Base-by-base conservation (phyloP, 2,797 vertebrate species). In the Arnoldichthys spilopterus region DNA sequence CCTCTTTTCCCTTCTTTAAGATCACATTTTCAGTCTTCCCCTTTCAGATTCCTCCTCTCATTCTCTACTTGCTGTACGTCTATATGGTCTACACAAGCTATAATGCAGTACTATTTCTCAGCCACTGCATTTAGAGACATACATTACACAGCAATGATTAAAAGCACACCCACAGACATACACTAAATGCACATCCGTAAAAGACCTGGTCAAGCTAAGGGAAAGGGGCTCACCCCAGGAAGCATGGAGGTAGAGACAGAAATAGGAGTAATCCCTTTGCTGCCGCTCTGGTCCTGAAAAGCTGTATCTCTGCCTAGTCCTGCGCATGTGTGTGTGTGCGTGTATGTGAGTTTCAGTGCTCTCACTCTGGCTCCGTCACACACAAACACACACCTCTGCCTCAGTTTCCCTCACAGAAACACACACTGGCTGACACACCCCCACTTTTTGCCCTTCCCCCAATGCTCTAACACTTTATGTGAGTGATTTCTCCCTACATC, bases 251-350 rank as follows among this genome's bases (percentile, higher is more conserved):
- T 45, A 77, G 80, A 79, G 77, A 69, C n/a, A 67, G 75, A 83
- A 81, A 75, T n/a, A 73, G 77, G 79, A 85, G 71, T 83, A 83
- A 83, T 86, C 80, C 79, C 73, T 82, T 26, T 64, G 28, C 74
- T 12, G 54, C 45, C 16, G 67, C 79, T 72, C 77, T 74, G 71
- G 79, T 78, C 77, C 79, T 69, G 77, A 81, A 81, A 82, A 67
- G 68, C 74, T 82, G 70, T 61, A 59, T 82, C 74, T 81, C 83
- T 83, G 77, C 49, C 70, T 59, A 76, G 63, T 84, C 32, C 71
- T 80, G 79, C 72, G 77, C 47, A 72, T 47, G 72, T 78, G 67
- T 47, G 53, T 71, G 72, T 26, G 64, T 51, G 56, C 69, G 62
- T 51, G 49, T 74, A 49, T 64, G 72, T 28, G 71, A 74, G 79